Conservation (phyloP, 1,140 invertebrate genomes). For the Drosophila asahinai region DNA sequence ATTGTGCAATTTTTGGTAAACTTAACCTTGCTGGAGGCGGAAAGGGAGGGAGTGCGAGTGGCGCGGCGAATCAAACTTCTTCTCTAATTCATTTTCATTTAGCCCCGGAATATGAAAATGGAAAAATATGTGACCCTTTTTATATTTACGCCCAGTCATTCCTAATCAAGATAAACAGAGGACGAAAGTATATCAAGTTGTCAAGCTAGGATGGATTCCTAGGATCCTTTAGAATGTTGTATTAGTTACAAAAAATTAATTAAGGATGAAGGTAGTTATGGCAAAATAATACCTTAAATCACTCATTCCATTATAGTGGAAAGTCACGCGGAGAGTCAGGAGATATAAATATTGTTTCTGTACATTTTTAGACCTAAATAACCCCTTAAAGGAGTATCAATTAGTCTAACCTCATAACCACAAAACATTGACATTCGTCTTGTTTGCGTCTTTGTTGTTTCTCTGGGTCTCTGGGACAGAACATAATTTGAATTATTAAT, state of each 20-base stretch:
- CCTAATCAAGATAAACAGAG: conserved; percentile 62
- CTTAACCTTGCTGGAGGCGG: conserved; percentile 16
- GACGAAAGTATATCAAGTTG: conserved; percentile 4
- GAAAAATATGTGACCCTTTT: conserved; percentile 52
- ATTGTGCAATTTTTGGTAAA: conserved; percentile 68
- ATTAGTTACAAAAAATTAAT: background rate
- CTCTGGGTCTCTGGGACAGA: conserved; percentile 34
- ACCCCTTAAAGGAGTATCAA: conserved; percentile 15
- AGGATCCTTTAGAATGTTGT: background rate
- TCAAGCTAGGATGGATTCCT: background rate
- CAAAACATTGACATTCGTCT: conserved; percentile 7
- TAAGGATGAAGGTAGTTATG: background rate
- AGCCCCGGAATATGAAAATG: conserved; percentile 30
- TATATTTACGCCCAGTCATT: conserved; percentile 2
- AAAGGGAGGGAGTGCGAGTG: conserved; percentile 20
- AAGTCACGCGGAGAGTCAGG: background rate
- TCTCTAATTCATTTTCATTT: conserved; percentile 58
- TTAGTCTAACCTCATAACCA: conserved; percentile 19
- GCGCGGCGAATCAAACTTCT: conserved; percentile 62
- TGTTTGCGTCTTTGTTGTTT: conserved; percentile 48
- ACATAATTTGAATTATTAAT: conserved; percentile 84
- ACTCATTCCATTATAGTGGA: too few relatives aligned
- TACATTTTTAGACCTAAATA: background rate
- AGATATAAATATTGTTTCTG: too few relatives aligned
- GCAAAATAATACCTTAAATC: too few relatives aligned